Base-by-base conservation (phyloP, 2,113 vertebrate genomes). In the Pyxicephalus adspersus region DNA sequence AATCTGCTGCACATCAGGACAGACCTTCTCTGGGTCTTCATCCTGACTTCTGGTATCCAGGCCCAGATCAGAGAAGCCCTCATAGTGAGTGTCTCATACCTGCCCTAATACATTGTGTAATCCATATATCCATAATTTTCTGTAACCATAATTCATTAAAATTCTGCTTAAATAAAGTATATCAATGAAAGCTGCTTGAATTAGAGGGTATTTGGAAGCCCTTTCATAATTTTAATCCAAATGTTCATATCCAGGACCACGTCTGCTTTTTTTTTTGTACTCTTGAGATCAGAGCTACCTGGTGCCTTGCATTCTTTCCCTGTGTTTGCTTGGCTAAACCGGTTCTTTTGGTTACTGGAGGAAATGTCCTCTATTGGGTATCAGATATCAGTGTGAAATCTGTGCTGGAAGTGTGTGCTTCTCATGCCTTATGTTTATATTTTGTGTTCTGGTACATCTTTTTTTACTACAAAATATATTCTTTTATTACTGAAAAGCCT, bases 291-390 rank as follows among this genome's bases (percentile, higher is more conserved):
- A 19, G 45, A 31, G 25, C 51, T 65, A 50, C 16, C 52, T 45
- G 28, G 28, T 23, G 55, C 68, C 17, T 19, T 20, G 22, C 26
- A 64, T 55, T 81, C 70, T 65, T 65, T 57, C 18, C 26, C 22
- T 51, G 11, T 67, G 76, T 78, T 75, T 74, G 52, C 58, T 77
- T 60, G 26, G 50, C 38, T 72, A 64, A 77, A 72, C 75, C 76
- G 80, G 61, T 82, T 82, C 45, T 82, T 82, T 82, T 75, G 8
- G 70, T 82, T 75, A 51, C 63, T 75, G 80, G 63, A 75, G 31
- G 58, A 64, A 23, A 65, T n/a, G 50, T 81, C 25, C 13, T n/a
- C 52, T 52, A 4, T 64, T n/a, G 19, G 55, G 52, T 50, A 73
- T 81, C 79, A 34, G 68, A 29, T 81, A 54, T 73, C 79, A 20